phyloP scores from a whole-genome alignment of 2,888 invertebrate species.

The Eupithecia abbreviata region DNA sequence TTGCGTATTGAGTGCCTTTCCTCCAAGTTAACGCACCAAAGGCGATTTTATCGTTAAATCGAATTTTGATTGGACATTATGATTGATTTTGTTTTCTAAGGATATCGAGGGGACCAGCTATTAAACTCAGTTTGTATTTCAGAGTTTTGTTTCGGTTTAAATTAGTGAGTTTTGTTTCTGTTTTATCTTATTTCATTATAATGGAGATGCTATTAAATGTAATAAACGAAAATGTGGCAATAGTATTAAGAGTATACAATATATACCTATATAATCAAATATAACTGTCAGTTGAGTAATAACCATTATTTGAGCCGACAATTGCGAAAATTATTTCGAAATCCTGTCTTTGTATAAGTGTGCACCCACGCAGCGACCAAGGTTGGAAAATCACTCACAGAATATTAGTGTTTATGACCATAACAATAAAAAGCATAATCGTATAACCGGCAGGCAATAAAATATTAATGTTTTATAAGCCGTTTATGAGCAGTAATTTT shows the following conservation, averaged over 20 bases:
- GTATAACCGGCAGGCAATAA: slow-evolving; percentile 37
- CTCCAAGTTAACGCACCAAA: slow-evolving; percentile 67
- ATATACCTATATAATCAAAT: slow-evolving; percentile 33
- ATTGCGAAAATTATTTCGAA: slow-evolving; percentile 67
- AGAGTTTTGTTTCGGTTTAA: slow-evolving; percentile 5
- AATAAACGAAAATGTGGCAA: slow-evolving; percentile 22
- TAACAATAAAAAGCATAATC: slow-evolving; percentile 38
- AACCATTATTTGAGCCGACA: slow-evolving; percentile 58
- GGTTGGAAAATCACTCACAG: slow-evolving; percentile 43
- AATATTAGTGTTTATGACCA: slow-evolving; percentile 38
- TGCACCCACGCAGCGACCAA: slow-evolving; percentile 64
- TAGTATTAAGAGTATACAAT: slow-evolving; percentile 34
- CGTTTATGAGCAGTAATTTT: slow-evolving; percentile 61
- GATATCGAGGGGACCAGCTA: slow-evolving; percentile 11
- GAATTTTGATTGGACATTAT: slow-evolving; percentile 63
- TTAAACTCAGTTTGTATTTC: slow-evolving; percentile 12
- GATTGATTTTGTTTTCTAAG: slow-evolving; percentile 42
- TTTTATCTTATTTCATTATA: background rate
- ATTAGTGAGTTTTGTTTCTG: background rate
- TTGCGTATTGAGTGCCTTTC: slow-evolving; percentile 55
- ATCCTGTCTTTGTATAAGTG: slow-evolving; percentile 54
- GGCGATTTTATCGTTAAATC: slow-evolving; percentile 72
- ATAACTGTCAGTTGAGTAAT: slow-evolving; percentile 51
- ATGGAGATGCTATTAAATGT: slow-evolving; percentile 20
- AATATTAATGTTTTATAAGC: slow-evolving; percentile 54